Percentiles rank a stretch among this genome's conserved stretches.
These are phyloP conservation scores for Meteorus sp. DNA, from an alignment of 1,140 invertebrate genomes.

Conservation along the genomic window DNA sequence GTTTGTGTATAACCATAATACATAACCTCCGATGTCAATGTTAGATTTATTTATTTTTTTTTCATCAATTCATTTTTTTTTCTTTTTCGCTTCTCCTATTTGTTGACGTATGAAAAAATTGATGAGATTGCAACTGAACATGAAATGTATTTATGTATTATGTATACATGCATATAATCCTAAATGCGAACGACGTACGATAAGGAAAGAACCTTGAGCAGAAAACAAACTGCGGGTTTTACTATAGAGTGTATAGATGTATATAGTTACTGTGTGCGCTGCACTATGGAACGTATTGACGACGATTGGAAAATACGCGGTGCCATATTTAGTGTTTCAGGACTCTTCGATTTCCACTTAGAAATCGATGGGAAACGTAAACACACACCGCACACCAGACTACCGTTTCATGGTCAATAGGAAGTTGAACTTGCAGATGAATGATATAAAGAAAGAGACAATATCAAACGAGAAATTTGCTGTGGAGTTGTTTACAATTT, in stretches of 20 bases:
- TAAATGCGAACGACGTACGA: slow-evolving; percentile 14
- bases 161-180: neutral
- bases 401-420: neutral
- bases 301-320: slow-evolving; percentile 22
- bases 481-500: neutral
- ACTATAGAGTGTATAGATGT: neutral
- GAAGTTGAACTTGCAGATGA: neutral
- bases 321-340: slow-evolving; percentile 15
- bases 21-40: neutral
- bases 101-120: no score
- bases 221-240: neutral
- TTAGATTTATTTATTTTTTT: slow-evolving; percentile 11
- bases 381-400: no score
- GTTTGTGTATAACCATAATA: neutral
- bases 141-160: neutral
- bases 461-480: neutral
- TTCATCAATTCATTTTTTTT: no score
- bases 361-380: slow-evolving; percentile 15
- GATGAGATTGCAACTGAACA: no score
- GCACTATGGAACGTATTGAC: slow-evolving; percentile 9
- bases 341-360: slow-evolving; percentile 19
- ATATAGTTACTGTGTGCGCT: no score
- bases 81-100: no score
- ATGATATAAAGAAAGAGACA: neutral
- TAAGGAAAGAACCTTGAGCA: slow-evolving; percentile 26